Evolutionary conservation across 2,888 invertebrate genomes (phyloP), one percentile per base, ranked within the genome.

Genomic region (Tiliacea aurago): DNA sequence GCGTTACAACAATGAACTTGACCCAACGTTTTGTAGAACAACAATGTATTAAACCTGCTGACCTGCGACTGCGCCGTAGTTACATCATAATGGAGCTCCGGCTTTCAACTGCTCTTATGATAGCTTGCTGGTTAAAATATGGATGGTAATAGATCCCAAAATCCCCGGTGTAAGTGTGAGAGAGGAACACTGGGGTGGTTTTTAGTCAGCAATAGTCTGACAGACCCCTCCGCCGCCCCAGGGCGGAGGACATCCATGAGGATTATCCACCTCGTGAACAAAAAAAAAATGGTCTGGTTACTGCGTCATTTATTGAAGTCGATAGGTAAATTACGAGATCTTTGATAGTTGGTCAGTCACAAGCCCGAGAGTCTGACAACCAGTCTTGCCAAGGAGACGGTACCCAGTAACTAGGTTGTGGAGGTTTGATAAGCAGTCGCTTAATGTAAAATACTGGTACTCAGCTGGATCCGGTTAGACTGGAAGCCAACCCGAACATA

Each of bases 1-100:
- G 69, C 71, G 77, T 77, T 53, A 59, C 71, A 67, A 58, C 53
- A 69, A 62, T 84, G 76, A 82, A 84, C 85, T 84, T 83, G 83
- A 83, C 83, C 83, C 43, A 51, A 49, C 20, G 70, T 67, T 78
- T 83, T 55, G 73, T 76, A 23, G 59, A 74, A 73, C 74, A 72
- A 62, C 68, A 69, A 71, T 64, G 20, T 65, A 67, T 65, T 69
- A 67, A 59, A 64, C 69, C 55, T 51, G 47, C 33, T 64, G 59
- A 64, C 69, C 55, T 51, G 47, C 33, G 9, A 56, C 41, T 11
- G 28, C 15, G 33, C 18, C 13, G 9, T 2, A 15, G 66, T 82
- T 82, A 81, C 81, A 11, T 84, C 76, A 82, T 56, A 49, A 58
- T 76, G 71, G 80, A 81, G 84, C 84, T 81, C 70, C 62, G 77